phyloP scores from a whole-genome alignment of 1,140 invertebrate genomes.

The Drosophila leontia region DNA sequence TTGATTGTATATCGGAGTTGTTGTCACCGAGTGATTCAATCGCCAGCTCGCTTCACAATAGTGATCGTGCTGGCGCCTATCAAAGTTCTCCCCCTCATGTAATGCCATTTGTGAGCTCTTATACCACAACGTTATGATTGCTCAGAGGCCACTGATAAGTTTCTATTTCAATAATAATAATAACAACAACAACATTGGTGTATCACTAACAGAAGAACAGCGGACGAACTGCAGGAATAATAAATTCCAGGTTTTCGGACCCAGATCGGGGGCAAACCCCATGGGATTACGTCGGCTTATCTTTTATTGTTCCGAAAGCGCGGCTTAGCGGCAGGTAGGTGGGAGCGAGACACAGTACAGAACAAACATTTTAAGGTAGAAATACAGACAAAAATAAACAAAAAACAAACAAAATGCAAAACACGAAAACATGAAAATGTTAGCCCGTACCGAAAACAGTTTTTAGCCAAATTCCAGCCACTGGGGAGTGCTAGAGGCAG shows the following conservation, averaged over 20 bases:
- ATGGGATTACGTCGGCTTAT: conserved; percentile 34
- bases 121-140: conserved; percentile 14
- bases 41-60: conserved; percentile 12
- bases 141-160: conserved; percentile 34
- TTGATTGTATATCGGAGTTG: conserved; percentile 31
- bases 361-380: conserved; percentile 23
- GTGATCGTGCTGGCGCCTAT: conserved; percentile 32
- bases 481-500: conserved; percentile 29
- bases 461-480: conserved; percentile 32
- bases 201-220: neutral
- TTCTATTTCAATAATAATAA: conserved; percentile 23
- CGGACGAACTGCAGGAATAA: conserved; percentile 1
- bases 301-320: conserved; percentile 30
- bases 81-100: conserved; percentile 29
- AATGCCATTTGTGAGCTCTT: conserved; percentile 30
- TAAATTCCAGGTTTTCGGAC: conserved; percentile 17
- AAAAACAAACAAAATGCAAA: conserved; percentile 4
- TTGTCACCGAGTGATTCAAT: conserved; percentile 32
- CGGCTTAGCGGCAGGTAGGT: conserved; percentile 30
- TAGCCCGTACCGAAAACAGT: conserved; percentile 22
- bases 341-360: conserved; percentile 6
- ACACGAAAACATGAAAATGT: conserved; percentile 24
- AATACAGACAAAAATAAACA: conserved; percentile 1
- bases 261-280: conserved; percentile 27
- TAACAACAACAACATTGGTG: neutral